phyloP scores from a whole-genome alignment of 2,797 vertebrate genomes.

The Onychomys torridus region DNA sequence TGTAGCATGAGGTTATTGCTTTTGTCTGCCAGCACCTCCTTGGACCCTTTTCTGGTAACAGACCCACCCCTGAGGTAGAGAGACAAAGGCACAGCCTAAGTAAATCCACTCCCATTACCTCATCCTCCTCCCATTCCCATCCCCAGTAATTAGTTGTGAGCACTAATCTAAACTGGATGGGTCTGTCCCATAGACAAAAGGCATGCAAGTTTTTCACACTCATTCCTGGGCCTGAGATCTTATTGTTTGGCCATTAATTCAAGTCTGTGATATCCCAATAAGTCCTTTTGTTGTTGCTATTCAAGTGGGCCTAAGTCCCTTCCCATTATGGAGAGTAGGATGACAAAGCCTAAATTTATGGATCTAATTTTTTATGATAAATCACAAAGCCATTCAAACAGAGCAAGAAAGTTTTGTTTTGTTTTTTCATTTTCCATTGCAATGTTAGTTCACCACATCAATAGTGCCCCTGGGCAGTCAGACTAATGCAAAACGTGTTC shows the following conservation, averaged over 20 bases:
- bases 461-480: neutral
- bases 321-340: neutral
- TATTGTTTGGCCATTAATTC: neutral
- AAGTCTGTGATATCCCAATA: neutral
- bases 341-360: neutral
- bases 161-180: neutral
- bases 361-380: constrained; percentile 55
- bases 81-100: neutral
- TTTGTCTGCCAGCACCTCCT: constrained; percentile 71
- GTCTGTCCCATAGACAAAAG: neutral
- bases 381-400: constrained; percentile 40
- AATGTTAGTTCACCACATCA: constrained; percentile 22
- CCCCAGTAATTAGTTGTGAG: neutral
- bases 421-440: neutral
- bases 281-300: neutral
- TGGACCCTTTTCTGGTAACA: constrained; percentile 36
- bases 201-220: neutral
- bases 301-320: constrained; percentile 34
- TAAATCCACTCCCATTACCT: neutral
- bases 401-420: neutral
- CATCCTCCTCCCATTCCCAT: neutral
- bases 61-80: neutral
- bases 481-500: constrained; percentile 58
- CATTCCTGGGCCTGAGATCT: neutral
- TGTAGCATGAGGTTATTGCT: constrained; percentile 21